Conservation (phyloP, 1,140 invertebrate species). For the Babylonia areolata region DNA sequence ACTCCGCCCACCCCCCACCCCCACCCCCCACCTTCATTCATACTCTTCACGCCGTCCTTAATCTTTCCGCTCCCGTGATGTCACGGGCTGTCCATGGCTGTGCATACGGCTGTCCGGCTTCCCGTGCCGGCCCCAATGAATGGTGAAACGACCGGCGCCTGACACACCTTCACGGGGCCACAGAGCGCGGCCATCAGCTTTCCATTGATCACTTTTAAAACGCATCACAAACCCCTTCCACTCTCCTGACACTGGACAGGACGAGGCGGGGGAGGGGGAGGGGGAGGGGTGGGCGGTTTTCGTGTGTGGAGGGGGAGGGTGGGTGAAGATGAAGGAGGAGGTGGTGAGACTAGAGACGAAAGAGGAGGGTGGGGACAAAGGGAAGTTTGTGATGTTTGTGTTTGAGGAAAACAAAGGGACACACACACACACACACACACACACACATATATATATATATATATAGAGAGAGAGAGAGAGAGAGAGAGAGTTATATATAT, state of each 20-base stretch:
- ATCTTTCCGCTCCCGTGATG: not conserved
- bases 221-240: not conserved
- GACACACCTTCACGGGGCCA: not conserved
- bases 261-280: too few species aligned
- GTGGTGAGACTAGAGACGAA: not conserved
- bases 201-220: slow-evolving; percentile 6
- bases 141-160: not conserved
- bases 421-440: not conserved
- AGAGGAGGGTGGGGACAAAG: not conserved
- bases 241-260: not conserved
- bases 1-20: too few species aligned
- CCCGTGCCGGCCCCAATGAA: not conserved
- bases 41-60: not conserved
- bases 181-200: not conserved
- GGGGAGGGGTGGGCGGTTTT: not conserved
- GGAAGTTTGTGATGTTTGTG: not conserved
- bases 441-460: too few species aligned
- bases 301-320: not conserved
- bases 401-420: not conserved
- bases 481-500: too few species aligned
- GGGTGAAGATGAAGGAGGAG: not conserved
- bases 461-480: too few species aligned
- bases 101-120: not conserved
- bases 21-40: not conserved
- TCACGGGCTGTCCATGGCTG: not conserved